Base-by-base conservation (phyloP, 2,113 vertebrate genomes). In the Crotalus viridis region DNA sequence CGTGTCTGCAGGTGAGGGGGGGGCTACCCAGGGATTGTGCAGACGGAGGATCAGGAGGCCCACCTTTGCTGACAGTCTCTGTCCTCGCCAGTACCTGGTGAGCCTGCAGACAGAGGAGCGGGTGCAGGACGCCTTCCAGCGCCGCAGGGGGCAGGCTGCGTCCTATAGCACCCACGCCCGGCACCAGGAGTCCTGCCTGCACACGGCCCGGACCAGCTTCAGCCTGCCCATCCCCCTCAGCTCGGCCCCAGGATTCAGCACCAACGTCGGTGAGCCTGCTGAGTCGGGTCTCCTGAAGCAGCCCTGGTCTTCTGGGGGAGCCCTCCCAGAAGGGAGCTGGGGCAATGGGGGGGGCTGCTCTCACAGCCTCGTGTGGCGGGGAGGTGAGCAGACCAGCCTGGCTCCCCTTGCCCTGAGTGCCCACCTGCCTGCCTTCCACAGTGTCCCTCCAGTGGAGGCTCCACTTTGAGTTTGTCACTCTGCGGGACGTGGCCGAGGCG, bases 381-480 rank as follows among this genome's bases (percentile, higher is more conserved):
- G 21, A 0, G 22, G 22, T 24, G 57, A n/a, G 61, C n/a, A 33
- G 74, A 3, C 17, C 94, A 2, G 39, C 2, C 51, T 51, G 85
- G 2, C 0, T 0, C 1, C 1, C 95, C 21, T 95, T 1, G 17
- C 17, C 33, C 74, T 56, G 87, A 56, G 19, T 19, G 7, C 59
- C 46, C 10, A 10, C 6, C 56, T 57, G 15, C 13, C 95, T 28
- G 3, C 13, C 55, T 19, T 56, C 51, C 10, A 0, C 94, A 98
- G 98, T 98, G 88, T 98, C 97, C 43, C 96, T 99, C 86, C 98
- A 98, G 94, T 99, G 99, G 98, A 98, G 98, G 13, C 97, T 99
- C 85, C 98, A 99, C 97, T 99, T 99, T 81, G 99, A 99, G 93
- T 99, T 99, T 33, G 99, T 99, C 93, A 99, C 99, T 0, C 98